Evolutionary conservation across 2,797 vertebrate genomes (phyloP).

Genomic region (Xenops minutus): DNA sequence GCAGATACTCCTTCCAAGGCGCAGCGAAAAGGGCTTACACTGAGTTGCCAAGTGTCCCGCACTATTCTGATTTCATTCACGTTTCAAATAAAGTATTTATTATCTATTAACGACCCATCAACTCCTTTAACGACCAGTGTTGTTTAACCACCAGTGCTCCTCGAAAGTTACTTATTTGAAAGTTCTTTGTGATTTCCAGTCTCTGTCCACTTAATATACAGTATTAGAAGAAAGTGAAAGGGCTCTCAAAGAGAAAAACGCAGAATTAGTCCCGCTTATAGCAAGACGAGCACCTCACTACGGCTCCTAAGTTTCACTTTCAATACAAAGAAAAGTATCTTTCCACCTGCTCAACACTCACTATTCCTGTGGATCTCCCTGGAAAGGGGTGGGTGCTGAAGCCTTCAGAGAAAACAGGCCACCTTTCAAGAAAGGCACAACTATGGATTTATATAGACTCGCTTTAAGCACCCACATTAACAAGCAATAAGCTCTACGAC

Average conservation of each 20-base stretch:
- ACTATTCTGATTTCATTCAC: not conserved
- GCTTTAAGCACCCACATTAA: not conserved
- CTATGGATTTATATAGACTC: not conserved
- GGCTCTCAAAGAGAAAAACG: not conserved
- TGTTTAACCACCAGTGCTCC: not conserved
- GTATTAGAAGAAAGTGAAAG: not conserved
- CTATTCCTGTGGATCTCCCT: not conserved
- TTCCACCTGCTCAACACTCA: not conserved
- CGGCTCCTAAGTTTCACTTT: not conserved
- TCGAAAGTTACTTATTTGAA: not conserved
- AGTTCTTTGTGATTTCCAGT: not conserved
- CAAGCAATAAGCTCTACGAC: not conserved
- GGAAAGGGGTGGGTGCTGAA: not conserved
- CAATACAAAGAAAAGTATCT: not conserved
- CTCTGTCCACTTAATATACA: not conserved
- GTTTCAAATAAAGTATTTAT: not conserved
- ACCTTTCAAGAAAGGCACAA: not conserved
- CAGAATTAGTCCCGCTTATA: not conserved
- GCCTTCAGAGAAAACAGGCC: not conserved
- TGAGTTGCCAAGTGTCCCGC: not conserved
- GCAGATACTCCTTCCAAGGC: not conserved
- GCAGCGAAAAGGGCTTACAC: not conserved
- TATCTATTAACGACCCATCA: not conserved
- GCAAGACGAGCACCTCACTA: not conserved
- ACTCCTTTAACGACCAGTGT: not conserved